Evolutionary conservation across 2,113 vertebrate species (phyloP), one percentile per base, ranked within the genome.

Genomic region (Ramphastos sulfuratus): DNA sequence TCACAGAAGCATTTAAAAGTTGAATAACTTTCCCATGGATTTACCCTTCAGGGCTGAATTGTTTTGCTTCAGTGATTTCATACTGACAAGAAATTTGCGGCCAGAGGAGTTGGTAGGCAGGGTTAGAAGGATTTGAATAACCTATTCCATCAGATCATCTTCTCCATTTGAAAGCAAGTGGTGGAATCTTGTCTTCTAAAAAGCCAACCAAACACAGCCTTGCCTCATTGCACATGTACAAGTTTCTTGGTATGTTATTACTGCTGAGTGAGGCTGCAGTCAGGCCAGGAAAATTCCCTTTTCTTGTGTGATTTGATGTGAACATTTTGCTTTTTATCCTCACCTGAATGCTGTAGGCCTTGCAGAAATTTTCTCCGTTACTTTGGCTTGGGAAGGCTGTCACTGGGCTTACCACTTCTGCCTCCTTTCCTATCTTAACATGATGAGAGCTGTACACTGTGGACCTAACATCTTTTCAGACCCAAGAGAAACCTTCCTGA

Each of bases 1-100:
- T 71, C 54, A 4, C 55, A 25, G 37, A 60, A 66, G 52, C 61
- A 82, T 61, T 3, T 7, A 15, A 71, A 67, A 89, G 75, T 85
- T 89, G 65, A 73, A 4, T 85, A 69, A 90, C 77, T 90, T 96
- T 89, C 93, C 87, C 81, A 33, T 78, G 94, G 92, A 81, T 86
- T 94, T 89, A 82, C 52, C 77, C 87, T 93, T 87, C 61, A 28
- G 85, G 73, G 25, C 35, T 37, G 60, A 85, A 64, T 74, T 50
- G 52, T 82, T 95, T 89, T 72, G 66, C 61, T 23, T 27, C 30
- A 63, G 24, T 44, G 46, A 66, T 85, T 58, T 77, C 50, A 46
- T 20, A 8, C 31, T 30, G n/a, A 14, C 25, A 31, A 14, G 79
- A 75, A 80, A 27, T 37, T 9, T 46, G 48, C 11, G 6, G 50